Conservation (phyloP, 2,113 vertebrate genomes). For the Laticauda laticaudata region DNA sequence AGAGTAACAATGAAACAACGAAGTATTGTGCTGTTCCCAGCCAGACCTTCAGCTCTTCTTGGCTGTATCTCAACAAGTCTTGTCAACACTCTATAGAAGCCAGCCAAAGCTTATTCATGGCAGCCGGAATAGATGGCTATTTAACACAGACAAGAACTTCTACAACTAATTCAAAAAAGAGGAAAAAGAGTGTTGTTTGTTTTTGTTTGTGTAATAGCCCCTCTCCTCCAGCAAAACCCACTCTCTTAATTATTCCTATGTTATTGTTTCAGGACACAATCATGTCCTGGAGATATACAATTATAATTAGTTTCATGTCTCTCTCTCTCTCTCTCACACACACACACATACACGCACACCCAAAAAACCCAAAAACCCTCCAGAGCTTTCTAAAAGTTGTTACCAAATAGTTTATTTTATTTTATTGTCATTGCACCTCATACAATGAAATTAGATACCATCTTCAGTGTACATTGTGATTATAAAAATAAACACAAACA, state of each 20-base stretch:
- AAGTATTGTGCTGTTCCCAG: slow-evolving; percentile 65
- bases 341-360: no score
- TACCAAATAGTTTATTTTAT: background rate
- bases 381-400: background rate
- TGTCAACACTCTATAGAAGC: slow-evolving; percentile 66
- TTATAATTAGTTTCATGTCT: background rate
- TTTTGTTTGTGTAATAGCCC: background rate
- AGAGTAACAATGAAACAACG: slow-evolving; percentile 69
- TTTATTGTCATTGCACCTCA: no score
- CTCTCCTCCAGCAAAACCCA: background rate
- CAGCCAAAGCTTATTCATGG: slow-evolving; percentile 69
- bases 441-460: no score
- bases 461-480: no score
- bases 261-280: background rate
- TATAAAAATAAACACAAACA: no score
- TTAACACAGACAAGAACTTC: slow-evolving; percentile 64
- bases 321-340: no score
- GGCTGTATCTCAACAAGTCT: slow-evolving; percentile 58
- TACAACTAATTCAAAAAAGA: background rate
- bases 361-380: background rate
- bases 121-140: slow-evolving; percentile 59
- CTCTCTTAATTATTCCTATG: slow-evolving; percentile 8
- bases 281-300: background rate
- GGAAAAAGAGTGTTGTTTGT: background rate
- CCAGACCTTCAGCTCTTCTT: slow-evolving; percentile 69